Base-by-base conservation (phyloP, 2,113 vertebrate species). In the Meleagris gallopavo region DNA sequence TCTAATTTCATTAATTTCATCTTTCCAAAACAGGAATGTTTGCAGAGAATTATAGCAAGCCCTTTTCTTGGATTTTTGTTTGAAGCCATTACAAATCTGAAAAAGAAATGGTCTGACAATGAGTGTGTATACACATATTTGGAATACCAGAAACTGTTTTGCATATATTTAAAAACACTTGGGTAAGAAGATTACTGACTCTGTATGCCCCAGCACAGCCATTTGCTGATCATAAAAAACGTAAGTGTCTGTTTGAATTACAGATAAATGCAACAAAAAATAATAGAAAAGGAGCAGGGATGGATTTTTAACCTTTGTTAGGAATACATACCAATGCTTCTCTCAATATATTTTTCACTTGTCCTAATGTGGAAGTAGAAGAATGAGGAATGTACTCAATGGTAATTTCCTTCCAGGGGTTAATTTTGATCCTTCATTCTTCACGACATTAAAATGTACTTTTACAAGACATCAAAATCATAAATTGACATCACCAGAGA, bases 401-500 rank as follows among this genome's bases (percentile, higher is more conserved):
- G 60, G 27, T 80, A 69, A 61, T 65, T 60, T 69, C 40, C 22
- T 30, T 8, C 67, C 21, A 71, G 52, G 45, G 69, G 9, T 74
- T 91, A 38, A 75, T 46, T 83, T 91, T 83, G 4, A 32, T 57
- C 38, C 22, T 40, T 83, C 9, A 1, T 41, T 83, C 77, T 88
- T 69, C 0, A 0, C 0, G 0, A 77, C 43, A 25, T 22, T 50
- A 91, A 89, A 89, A 83, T 14, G 43, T 5, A 7, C 43, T 78
- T 81, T 83, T 32, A 40, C 18, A 25, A 48, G 65, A 48, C 36
- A 65, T 78, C 57, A 67, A 58, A 95, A 86, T 54, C 18, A 3
- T 48, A 65, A 81, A 69, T 21, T 65, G 86, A 48, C 85, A 57
- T 54, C n/a, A 83, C 14, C 30, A 65, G 65, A 52, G 65, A 72